These are phyloP conservation scores for Festucalex cinctus DNA, from an alignment of 2,113 vertebrate species.

Conservation along the genomic window DNA sequence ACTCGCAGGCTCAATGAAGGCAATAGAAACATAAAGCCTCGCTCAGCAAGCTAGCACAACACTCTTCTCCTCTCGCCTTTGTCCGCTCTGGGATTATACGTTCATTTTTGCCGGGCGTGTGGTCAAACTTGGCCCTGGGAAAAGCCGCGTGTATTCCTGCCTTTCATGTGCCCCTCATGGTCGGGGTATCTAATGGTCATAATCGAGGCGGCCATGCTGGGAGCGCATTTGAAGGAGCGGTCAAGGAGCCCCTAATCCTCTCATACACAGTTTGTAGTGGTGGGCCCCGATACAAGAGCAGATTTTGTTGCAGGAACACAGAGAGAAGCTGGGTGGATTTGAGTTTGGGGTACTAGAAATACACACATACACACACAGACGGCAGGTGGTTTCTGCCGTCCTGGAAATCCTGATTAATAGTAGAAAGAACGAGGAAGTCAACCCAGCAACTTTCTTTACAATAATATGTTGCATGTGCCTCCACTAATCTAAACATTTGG, in stretches of 20 bases:
- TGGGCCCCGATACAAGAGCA: conserved; percentile 60
- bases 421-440: not conserved
- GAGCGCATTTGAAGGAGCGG: conserved; percentile 68
- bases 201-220: conserved; percentile 74
- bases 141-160: conserved; percentile 48
- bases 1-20: conserved; percentile 61
- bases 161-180: conserved; percentile 71
- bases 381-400: not conserved
- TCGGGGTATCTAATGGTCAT: conserved; percentile 77
- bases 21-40: conserved; percentile 61
- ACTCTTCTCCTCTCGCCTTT: conserved; percentile 56
- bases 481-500: no score
- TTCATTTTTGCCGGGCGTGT: conserved; percentile 69
- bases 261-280: conserved; percentile 71
- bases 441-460: no score
- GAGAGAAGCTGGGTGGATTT: conserved; percentile 29
- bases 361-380: conserved; percentile 30
- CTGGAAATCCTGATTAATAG: not conserved
- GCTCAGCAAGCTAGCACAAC: conserved; percentile 65
- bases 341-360: conserved; percentile 46
- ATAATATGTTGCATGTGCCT: no score
- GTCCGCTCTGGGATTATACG: conserved; percentile 62
- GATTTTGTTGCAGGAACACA: conserved; percentile 57
- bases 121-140: conserved; percentile 58
- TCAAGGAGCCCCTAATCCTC: conserved; percentile 76